These are phyloP conservation scores for Bedellia somnulentella DNA, from an alignment of 2,888 invertebrate species.

Conservation along the genomic window DNA sequence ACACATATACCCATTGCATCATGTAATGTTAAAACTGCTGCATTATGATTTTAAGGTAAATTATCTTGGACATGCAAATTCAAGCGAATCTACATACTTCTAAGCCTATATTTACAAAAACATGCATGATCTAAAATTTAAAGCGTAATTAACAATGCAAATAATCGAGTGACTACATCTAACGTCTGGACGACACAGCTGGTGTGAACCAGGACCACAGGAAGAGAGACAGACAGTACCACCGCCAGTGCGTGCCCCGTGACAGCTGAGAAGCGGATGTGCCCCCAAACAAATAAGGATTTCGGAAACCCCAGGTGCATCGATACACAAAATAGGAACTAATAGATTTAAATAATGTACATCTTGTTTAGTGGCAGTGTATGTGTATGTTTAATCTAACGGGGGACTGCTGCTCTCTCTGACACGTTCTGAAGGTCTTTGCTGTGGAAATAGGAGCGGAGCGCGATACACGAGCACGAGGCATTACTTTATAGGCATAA, in stretches of 20 bases:
- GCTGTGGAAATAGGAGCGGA: constrained; percentile 47
- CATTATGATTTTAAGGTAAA: too few species aligned
- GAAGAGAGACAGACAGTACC: constrained; percentile 63
- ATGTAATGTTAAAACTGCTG: too few species aligned
- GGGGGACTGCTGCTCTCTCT: constrained; percentile 64
- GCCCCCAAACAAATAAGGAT: constrained; percentile 20
- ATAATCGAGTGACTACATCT: constrained; percentile 16
- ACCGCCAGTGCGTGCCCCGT: constrained; percentile 56
- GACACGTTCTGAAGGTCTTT: constrained; percentile 61
- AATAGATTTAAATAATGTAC: too few species aligned
- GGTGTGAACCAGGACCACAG: constrained; percentile 58
- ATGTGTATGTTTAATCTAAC: constrained; percentile 50
- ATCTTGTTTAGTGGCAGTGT: constrained; percentile 55
- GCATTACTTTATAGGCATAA: constrained; percentile 45
- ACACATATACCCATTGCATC: too few species aligned
- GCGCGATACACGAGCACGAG: constrained; percentile 39
- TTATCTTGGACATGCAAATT: constrained; percentile 9
- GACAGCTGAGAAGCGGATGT: constrained; percentile 45
- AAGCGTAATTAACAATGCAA: constrained; percentile 13
- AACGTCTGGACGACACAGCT: constrained; percentile 30
- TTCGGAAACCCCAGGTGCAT: constrained; percentile 1
- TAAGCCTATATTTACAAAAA: constrained; percentile 2
- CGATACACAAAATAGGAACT: constrained; percentile 14
- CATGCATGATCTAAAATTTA: constrained; percentile 5
- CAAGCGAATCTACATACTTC: constrained; percentile 6